Conservation (phyloP, 2,113 vertebrate genomes). For the Tachysurus vachellii region DNA sequence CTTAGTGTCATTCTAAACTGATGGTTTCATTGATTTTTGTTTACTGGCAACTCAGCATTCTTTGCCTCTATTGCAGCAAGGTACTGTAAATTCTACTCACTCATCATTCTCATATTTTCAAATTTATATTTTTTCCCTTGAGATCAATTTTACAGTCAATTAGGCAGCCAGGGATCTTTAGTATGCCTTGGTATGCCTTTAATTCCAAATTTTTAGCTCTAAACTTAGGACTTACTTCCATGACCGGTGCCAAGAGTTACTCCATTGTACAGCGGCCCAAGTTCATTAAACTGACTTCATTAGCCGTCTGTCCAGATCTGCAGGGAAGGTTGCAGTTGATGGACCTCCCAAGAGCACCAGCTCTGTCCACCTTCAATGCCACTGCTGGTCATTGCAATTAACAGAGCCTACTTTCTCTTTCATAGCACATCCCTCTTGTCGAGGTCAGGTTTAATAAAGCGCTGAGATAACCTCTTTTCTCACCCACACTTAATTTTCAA, state of each 20-base stretch:
- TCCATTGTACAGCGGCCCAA: constrained; percentile 16
- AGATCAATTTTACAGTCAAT: constrained; percentile 30
- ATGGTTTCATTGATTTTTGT: constrained; percentile 1
- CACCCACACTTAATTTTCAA: constrained; percentile 56
- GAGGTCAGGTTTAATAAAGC: constrained; percentile 50
- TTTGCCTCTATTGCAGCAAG: not conserved
- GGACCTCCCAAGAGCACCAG: constrained; percentile 24
- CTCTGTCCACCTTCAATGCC: constrained; percentile 39
- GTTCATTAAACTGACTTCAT: constrained; percentile 57
- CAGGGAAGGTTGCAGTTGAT: constrained; percentile 41
- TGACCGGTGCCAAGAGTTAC: constrained; percentile 38
- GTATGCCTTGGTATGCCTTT: constrained; percentile 23
- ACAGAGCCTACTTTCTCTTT: constrained; percentile 47
- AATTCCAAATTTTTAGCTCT: constrained; percentile 29
- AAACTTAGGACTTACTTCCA: constrained; percentile 32
- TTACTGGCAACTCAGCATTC: constrained; percentile 5
- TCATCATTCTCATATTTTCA: constrained; percentile 31
- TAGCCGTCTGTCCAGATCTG: constrained; percentile 40
- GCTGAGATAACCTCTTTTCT: constrained; percentile 52
- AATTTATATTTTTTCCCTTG: constrained; percentile 10
- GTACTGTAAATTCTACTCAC: constrained; percentile 1
- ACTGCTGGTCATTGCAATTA: constrained; percentile 44
- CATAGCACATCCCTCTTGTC: constrained; percentile 40
- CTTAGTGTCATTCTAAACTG: not conserved
- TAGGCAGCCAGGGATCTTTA: constrained; percentile 32